Percentiles rank a stretch among this genome's conserved stretches.
These are phyloP conservation scores for Onychomys leucogaster DNA, from an alignment of 2,797 vertebrate genomes.

Conservation along the genomic window DNA sequence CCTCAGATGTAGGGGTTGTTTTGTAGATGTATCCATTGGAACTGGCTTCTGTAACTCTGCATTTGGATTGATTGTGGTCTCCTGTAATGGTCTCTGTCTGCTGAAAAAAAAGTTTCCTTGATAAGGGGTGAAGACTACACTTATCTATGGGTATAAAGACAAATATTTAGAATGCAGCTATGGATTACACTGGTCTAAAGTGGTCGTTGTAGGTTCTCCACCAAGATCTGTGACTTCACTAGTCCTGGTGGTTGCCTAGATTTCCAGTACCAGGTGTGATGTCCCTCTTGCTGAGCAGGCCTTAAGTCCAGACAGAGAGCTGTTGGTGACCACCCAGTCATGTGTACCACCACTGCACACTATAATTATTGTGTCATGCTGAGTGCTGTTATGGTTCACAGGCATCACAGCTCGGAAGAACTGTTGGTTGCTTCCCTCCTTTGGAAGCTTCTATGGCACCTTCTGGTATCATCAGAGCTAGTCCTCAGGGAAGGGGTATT, in stretches of 20 bases:
- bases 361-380: not conserved
- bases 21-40: no score
- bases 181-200: not conserved
- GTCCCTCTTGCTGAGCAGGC: not conserved
- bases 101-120: not conserved
- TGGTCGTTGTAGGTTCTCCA: not conserved
- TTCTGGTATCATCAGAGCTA: not conserved
- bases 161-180: not conserved
- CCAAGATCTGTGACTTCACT: not conserved
- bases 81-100: not conserved
- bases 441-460: no score
- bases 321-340: not conserved
- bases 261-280: not conserved
- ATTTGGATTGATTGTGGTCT: not conserved
- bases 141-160: not conserved
- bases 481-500: not conserved
- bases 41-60: not conserved
- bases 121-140: not conserved
- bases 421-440: no score
- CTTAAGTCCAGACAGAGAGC: not conserved
- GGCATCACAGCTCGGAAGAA: not conserved
- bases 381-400: not conserved
- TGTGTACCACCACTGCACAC: not conserved
- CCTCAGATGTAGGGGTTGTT: not conserved
- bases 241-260: not conserved